Evolutionary conservation across 1,140 invertebrate species (phyloP).

Genomic region (Magallana ariakensis): DNA sequence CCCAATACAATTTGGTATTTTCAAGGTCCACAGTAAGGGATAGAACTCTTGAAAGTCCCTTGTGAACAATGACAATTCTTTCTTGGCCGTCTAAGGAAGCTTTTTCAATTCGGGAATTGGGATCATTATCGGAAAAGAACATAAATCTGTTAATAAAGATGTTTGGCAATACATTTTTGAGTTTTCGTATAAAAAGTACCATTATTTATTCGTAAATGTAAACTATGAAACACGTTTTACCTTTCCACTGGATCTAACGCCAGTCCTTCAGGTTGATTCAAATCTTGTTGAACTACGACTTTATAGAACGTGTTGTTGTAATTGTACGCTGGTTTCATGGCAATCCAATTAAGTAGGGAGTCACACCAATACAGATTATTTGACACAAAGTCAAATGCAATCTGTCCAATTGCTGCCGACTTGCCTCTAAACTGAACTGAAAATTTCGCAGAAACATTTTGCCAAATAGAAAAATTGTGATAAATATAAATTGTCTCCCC

Average conservation of each 20-base stretch:
- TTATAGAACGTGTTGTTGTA: neutral
- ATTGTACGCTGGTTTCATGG: constrained; percentile 16
- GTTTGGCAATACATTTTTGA: too few relatives aligned
- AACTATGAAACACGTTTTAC: neutral
- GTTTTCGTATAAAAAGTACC: too few relatives aligned
- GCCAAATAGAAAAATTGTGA: neutral
- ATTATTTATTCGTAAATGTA: neutral
- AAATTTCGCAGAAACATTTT: neutral
- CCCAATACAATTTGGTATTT: neutral
- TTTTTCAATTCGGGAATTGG: constrained; percentile 2
- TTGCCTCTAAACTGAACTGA: neutral
- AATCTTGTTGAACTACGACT: neutral
- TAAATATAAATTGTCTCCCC: neutral
- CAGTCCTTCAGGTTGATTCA: constrained; percentile 35
- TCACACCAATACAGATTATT: constrained; percentile 35
- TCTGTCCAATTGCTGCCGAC: neutral
- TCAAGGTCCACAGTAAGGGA: neutral
- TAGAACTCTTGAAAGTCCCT: neutral
- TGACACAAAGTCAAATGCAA: constrained; percentile 36
- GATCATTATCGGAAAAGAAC: constrained; percentile 19
- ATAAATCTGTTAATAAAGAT: neutral
- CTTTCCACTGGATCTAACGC: neutral
- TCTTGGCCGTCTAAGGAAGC: neutral
- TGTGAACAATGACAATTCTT: neutral
- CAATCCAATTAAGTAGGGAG: neutral